A percentile compares a stretch with the other conserved stretches of the same genome.
phyloP scores from a whole-genome alignment of 2,113 vertebrate species.

The Clarias magur region DNA sequence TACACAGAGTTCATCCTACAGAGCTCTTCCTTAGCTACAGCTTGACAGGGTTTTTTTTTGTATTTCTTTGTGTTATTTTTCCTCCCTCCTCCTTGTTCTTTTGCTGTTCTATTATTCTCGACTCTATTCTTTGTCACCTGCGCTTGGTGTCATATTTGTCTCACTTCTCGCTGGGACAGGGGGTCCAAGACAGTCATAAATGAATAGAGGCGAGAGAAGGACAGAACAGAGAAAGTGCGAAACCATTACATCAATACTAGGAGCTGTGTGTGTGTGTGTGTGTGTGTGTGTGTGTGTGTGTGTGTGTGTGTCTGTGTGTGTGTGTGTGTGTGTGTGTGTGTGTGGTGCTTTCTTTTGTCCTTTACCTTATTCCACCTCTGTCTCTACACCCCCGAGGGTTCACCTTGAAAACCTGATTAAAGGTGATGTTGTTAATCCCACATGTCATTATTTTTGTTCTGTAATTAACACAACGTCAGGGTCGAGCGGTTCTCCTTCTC shows the following conservation, averaged over 20 bases:
- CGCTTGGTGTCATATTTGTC: neutral
- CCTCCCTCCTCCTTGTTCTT: neutral
- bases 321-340: neutral
- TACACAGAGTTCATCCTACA: neutral
- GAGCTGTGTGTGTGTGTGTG: neutral
- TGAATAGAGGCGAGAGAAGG: conserved; percentile 28
- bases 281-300: neutral
- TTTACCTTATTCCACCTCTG: neutral
- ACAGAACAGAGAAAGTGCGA: conserved; percentile 20
- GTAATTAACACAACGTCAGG: conserved; percentile 37
- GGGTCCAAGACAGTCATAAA: conserved; percentile 18
- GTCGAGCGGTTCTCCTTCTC: neutral
- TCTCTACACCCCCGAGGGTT: conserved; percentile 1
- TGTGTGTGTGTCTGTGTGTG: neutral
- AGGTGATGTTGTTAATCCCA: neutral
- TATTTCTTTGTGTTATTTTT: neutral
- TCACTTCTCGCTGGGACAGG: conserved; percentile 4
- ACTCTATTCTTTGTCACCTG: neutral
- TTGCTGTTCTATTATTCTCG: neutral
- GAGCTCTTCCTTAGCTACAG: neutral
- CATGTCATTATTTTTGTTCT: conserved; percentile 4
- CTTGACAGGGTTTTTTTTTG: neutral
- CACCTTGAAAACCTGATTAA: neutral
- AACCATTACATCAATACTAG: conserved; percentile 13
- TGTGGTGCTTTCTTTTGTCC: neutral